Evolutionary conservation across 2,888 invertebrate species (phyloP), one percentile per base, ranked within the genome.

Genomic region (Serripes groenlandicus): DNA sequence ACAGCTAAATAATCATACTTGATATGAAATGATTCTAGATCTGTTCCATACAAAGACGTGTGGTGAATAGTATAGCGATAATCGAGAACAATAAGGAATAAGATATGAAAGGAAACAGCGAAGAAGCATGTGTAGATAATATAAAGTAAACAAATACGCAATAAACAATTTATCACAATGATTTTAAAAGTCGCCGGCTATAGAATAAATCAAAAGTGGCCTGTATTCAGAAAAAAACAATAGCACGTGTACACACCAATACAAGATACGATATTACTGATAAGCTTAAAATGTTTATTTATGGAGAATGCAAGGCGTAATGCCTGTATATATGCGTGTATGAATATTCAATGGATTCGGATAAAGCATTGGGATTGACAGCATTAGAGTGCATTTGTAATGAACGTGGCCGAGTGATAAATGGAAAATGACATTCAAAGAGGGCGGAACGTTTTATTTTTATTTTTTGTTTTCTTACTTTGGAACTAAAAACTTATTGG

Each of bases 341-440:
- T 64, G 64, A 64, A 64, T 64, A 64, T 64, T 66, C 42, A 66
- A 66, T 42, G 23, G 49, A 66, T n/a, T 23, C 23, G 26, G 66
- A 66, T 66, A 66, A 66, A 66, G 26, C 37, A 1, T 32, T 3
- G 18, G 1, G 2, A 42, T n/a, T 28, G 42, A 28, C 28, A 66
- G 66, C 15, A 26, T 42, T 5, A 56, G 56, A 66, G 34, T 37
- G 42, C 66, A 66, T 35, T 66, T 42, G 42, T 34, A 42, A 66
- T 21, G 64, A 64, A 35, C 9, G 34, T n/a, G 64, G 34, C 35
- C 35, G 18, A 18, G 21, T 34, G 23, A 34, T 35, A n/a, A n/a
- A 64, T 56, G 56, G 23, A 56, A 56, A n/a, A n/a, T 56, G 23
- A 26, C 56, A 56, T n/a, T 56, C 23, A 11, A 62, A 62, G 15